Evolutionary conservation across 2,113 vertebrate genomes (phyloP).

Genomic region (Stigmatopora nigra): DNA sequence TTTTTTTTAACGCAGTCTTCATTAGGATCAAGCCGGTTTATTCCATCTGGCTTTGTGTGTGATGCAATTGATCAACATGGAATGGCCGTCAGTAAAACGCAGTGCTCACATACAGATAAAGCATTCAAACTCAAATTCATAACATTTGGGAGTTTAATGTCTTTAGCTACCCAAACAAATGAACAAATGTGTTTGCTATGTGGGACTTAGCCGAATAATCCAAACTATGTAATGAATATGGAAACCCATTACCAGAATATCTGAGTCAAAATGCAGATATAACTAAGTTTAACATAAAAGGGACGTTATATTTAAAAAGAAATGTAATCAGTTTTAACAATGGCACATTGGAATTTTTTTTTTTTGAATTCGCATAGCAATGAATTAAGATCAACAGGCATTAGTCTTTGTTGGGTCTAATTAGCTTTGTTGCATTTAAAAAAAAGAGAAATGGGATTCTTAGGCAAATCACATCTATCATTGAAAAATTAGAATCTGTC

Average conservation of each 20-base stretch:
- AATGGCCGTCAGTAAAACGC: neutral
- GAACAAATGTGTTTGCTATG: neutral
- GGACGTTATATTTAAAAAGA: too few species aligned
- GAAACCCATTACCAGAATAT: neutral
- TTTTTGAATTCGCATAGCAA: neutral
- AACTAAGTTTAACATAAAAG: neutral
- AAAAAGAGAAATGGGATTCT: neutral
- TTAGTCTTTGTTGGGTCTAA: too few species aligned
- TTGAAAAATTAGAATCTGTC: neutral
- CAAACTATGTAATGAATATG: neutral
- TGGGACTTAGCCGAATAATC: neutral
- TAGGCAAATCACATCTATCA: neutral
- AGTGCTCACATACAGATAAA: neutral
- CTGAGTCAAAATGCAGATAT: neutral
- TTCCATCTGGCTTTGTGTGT: neutral
- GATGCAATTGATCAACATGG: neutral
- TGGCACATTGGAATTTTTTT: neutral
- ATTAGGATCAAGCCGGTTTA: neutral
- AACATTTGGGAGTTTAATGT: neutral
- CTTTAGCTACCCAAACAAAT: neutral
- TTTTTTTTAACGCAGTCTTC: neutral
- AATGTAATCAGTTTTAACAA: neutral
- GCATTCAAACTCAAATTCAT: neutral
- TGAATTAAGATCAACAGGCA: neutral
- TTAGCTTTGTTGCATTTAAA: neutral